Evolutionary conservation across 2,888 invertebrate species (phyloP).

Genomic region (Cataglyphis rosenhaueri): DNA sequence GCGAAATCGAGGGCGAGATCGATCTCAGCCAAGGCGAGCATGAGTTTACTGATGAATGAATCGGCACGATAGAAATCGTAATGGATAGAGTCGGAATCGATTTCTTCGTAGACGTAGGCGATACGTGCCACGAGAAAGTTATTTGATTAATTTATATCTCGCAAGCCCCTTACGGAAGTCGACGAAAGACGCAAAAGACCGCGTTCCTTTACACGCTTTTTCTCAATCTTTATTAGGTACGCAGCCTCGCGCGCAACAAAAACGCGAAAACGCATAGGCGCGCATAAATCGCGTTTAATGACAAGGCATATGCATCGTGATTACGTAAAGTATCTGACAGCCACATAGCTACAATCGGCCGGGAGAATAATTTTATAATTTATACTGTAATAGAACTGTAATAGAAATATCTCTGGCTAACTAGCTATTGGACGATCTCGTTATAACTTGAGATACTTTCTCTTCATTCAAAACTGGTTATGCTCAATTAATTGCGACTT

Average conservation of each 20-base stretch:
- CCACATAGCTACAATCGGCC: slow-evolving; percentile 17
- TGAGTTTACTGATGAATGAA: slow-evolving; percentile 33
- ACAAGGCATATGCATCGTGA: not conserved
- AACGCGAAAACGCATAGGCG: slow-evolving; percentile 17
- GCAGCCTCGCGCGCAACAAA: slow-evolving; percentile 5
- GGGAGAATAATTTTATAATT: slow-evolving; percentile 51
- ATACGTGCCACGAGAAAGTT: slow-evolving; percentile 7
- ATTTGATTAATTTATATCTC: slow-evolving; percentile 36
- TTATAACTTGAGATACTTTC: slow-evolving; percentile 13
- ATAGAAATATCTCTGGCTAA: not conserved
- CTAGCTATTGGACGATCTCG: slow-evolving; percentile 37
- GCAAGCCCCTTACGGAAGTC: slow-evolving; percentile 43
- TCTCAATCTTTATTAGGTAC: slow-evolving; percentile 34
- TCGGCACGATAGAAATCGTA: slow-evolving; percentile 9
- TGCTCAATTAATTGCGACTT: slow-evolving; percentile 11
- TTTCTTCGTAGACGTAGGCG: slow-evolving; percentile 11
- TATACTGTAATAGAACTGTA: slow-evolving; percentile 2
- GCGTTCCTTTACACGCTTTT: slow-evolving; percentile 21
- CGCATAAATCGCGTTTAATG: slow-evolving; percentile 51
- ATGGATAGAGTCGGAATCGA: slow-evolving; percentile 30
- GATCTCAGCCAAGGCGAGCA: slow-evolving; percentile 45
- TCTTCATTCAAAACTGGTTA: slow-evolving; percentile 1
- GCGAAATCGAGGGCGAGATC: slow-evolving; percentile 43
- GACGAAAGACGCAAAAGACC: slow-evolving; percentile 23
- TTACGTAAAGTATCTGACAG: slow-evolving; percentile 44